Evolutionary conservation across 2,888 invertebrate species (phyloP).

Genomic region (Zaprionus lineosus): DNA sequence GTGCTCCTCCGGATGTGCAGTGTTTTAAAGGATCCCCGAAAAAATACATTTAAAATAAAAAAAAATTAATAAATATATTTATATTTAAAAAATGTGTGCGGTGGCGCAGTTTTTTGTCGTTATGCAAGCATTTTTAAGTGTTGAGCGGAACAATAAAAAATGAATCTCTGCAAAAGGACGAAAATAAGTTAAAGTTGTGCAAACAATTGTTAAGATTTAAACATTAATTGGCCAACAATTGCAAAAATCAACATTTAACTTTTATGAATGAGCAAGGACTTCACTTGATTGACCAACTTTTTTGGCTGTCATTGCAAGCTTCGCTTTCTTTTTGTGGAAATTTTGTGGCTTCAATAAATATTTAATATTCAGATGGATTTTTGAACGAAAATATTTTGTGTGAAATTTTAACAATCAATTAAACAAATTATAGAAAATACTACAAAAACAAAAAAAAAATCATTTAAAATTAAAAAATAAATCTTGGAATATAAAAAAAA

Average conservation of each 20-base stretch:
- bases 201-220: slow-evolving; percentile 29
- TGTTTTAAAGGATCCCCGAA: slow-evolving; percentile 24
- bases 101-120: slow-evolving; percentile 50
- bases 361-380: too few relatives aligned
- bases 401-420: too few relatives aligned
- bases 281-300: too few relatives aligned
- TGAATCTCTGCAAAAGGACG: slow-evolving; percentile 29
- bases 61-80: slow-evolving; percentile 8
- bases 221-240: slow-evolving; percentile 39
- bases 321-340: too few relatives aligned
- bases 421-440: too few relatives aligned
- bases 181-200: slow-evolving; percentile 3
- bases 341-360: too few relatives aligned
- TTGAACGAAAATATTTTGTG: too few relatives aligned
- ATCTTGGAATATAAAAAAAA: too few relatives aligned
- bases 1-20: slow-evolving; percentile 23
- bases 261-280: too few relatives aligned
- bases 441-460: too few relatives aligned
- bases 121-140: slow-evolving; percentile 43
- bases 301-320: too few relatives aligned
- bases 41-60: background rate
- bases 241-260: slow-evolving; percentile 39
- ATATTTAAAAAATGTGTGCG: slow-evolving; percentile 23
- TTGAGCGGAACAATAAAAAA: slow-evolving; percentile 24
- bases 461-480: too few relatives aligned